These are phyloP conservation scores for Malurus elegans DNA, from an alignment of 2,113 vertebrate genomes.

Conservation along the genomic window DNA sequence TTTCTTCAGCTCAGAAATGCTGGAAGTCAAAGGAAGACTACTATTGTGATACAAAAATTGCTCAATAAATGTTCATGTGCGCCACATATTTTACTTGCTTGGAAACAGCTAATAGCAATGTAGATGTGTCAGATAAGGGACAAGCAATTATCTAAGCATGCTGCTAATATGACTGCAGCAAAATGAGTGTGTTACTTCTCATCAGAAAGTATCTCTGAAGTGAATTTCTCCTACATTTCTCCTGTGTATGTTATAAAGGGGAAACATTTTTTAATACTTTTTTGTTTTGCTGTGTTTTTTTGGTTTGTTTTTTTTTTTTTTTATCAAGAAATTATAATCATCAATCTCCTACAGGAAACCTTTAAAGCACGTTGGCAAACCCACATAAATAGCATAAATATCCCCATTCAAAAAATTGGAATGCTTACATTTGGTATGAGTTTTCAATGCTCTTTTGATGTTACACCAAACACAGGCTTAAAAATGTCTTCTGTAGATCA, in stretches of 20 bases:
- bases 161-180: conserved; percentile 37
- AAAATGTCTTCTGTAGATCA: conserved; percentile 16
- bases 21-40: conserved; percentile 32
- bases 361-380: neutral
- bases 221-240: neutral
- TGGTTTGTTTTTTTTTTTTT: neutral
- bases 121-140: conserved; percentile 52
- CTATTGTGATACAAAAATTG: conserved; percentile 16
- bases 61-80: neutral
- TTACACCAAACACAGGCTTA: neutral
- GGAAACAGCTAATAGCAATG: conserved; percentile 17
- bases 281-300: neutral
- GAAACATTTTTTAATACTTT: neutral
- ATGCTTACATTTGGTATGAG: neutral
- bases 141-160: conserved; percentile 46
- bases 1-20: neutral
- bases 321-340: neutral
- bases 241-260: neutral
- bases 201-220: neutral
- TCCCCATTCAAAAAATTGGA: neutral
- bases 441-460: conserved; percentile 35
- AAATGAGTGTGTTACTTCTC: neutral
- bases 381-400: neutral
- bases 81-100: neutral
- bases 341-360: neutral